Conservation (phyloP, 2,888 invertebrate genomes). For the Clunio marinus region DNA sequence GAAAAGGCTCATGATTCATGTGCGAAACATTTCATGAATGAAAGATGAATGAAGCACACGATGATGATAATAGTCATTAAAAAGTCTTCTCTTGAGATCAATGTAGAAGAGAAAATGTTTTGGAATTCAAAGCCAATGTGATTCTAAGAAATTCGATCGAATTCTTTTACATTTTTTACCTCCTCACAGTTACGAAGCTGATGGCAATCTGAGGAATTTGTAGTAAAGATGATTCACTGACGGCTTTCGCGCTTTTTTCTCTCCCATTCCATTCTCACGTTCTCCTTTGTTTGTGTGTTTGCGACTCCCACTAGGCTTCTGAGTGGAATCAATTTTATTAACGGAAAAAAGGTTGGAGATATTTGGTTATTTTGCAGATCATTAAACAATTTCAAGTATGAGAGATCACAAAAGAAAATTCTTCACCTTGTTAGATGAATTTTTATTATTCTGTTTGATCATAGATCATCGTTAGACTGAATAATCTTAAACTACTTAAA, state of each 20-base stretch:
- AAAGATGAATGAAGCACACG: slow-evolving; percentile 3
- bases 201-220: background rate
- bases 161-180: background rate
- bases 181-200: background rate
- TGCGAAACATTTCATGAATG: background rate
- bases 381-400: too few relatives aligned
- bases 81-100: background rate
- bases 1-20: background rate
- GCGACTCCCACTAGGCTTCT: background rate
- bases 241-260: slow-evolving; percentile 2
- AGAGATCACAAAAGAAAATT: too few relatives aligned
- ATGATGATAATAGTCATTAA: background rate
- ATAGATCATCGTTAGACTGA: too few relatives aligned
- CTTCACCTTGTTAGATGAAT: too few relatives aligned
- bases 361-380: background rate
- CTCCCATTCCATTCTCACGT: too few relatives aligned
- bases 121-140: background rate
- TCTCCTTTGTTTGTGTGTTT: background rate
- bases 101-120: slow-evolving; percentile 15
- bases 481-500: too few relatives aligned
- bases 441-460: too few relatives aligned
- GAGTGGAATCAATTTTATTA: background rate
- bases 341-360: background rate
- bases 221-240: background rate
- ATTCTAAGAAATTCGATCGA: background rate